Percentiles rank a stretch among this genome's conserved stretches.
Conservation (phyloP, 2,113 vertebrate genomes). For the Oncorhynchus masou region DNA sequence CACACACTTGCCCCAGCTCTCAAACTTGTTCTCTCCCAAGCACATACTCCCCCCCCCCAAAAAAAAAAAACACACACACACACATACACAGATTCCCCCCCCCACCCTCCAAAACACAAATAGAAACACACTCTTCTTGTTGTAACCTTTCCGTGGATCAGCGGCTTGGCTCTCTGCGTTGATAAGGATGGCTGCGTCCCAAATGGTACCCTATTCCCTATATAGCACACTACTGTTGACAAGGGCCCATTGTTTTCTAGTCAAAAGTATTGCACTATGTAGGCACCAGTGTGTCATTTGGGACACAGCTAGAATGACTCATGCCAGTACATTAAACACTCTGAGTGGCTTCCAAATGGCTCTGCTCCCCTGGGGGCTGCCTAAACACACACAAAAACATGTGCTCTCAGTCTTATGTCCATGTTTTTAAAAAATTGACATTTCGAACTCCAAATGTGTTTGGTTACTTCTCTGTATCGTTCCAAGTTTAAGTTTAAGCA, state of each 20-base stretch:
- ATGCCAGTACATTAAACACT: not conserved
- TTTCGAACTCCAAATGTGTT: too few relatives aligned
- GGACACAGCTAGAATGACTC: not conserved
- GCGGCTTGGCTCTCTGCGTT: not conserved
- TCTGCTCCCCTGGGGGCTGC: not conserved
- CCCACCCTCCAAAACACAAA: not conserved
- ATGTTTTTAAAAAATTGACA: too few relatives aligned
- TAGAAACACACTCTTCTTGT: not conserved
- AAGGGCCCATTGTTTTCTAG: too few relatives aligned
- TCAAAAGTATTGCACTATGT: too few relatives aligned
- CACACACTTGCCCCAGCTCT: too few relatives aligned
- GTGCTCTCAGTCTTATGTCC: too few relatives aligned
- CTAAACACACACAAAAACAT: too few relatives aligned
- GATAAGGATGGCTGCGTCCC: not conserved
- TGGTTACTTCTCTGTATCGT: too few relatives aligned
- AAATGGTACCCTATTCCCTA: too few relatives aligned
- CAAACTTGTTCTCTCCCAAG: not conserved
- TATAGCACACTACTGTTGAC: too few relatives aligned
- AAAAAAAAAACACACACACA: not conserved
- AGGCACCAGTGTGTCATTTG: too few relatives aligned
- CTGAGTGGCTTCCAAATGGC: not conserved
- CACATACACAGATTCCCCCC: not conserved
- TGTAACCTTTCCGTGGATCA: conserved; percentile 5
- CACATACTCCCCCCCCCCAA: not conserved
- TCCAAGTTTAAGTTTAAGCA: too few relatives aligned